A percentile compares a stretch with the other conserved stretches of the same genome.
phyloP scores from a whole-genome alignment of 2,113 vertebrate species.

The rat (Rattus norvegicus) region GRCr8 NC_086021.1:82418501-82419000 shows the following conservation, averaged over 20 bases:
- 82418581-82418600: neutral
- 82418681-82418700: constrained; percentile 17
- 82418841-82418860: neutral
- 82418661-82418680: constrained; percentile 34
- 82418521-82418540: neutral
- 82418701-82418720: neutral
- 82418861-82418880: neutral
- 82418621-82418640: constrained; percentile 30
- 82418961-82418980: neutral
- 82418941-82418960: constrained; percentile 1
- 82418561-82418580: neutral
- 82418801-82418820: constrained; percentile 44
- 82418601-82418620: constrained; percentile 8
- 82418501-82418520: neutral
- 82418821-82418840: neutral
- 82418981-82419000: neutral
- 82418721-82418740: constrained; percentile 3
- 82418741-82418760: neutral
- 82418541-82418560: neutral
- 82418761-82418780: neutral
- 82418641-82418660: neutral
- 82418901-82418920: neutral
- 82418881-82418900: neutral
- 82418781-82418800: neutral
- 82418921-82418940: constrained; percentile 26